Conservation (phyloP, 23 tunicate genomes). For the Botrylloides violaceus region DNA sequence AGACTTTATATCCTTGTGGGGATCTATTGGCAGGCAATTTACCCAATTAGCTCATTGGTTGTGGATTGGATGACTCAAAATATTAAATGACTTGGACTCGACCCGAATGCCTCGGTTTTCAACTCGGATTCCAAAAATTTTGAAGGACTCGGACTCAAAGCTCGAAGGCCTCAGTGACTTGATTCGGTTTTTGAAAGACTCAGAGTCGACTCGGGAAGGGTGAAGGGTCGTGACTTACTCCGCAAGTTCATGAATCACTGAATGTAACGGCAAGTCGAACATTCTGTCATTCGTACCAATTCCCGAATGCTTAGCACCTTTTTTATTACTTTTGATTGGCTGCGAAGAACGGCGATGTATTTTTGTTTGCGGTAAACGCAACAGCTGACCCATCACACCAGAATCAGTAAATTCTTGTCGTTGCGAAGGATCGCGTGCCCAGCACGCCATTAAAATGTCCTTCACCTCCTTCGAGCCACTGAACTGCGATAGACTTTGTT, state of each 20-base stretch:
- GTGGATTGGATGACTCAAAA: not conserved
- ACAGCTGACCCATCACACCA: slow-evolving; percentile 49
- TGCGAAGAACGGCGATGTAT: slow-evolving; percentile 20
- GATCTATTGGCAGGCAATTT: no score
- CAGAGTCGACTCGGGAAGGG: no score
- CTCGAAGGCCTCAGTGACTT: no score
- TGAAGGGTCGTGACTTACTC: slow-evolving; percentile 2
- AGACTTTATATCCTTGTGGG: no score
- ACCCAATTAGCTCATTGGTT: no score
- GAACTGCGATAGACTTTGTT: slow-evolving; percentile 66
- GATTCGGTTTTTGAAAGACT: no score
- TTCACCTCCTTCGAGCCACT: slow-evolving; percentile 53
- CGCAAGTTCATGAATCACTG: slow-evolving; percentile 26
- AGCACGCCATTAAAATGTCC: slow-evolving; percentile 71
- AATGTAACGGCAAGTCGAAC: slow-evolving; percentile 2
- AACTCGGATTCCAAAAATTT: no score
- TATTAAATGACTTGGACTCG: slow-evolving; percentile 3
- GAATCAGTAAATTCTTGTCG: slow-evolving; percentile 66
- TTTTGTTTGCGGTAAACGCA: slow-evolving; percentile 35
- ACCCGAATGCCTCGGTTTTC: not conserved
- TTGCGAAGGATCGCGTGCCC: slow-evolving; percentile 45
- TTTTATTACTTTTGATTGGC: slow-evolving; percentile 6
- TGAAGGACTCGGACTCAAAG: no score
- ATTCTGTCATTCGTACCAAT: not conserved
- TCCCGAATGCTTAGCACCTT: not conserved